Evolutionary conservation across 2,113 vertebrate genomes (phyloP).

Genomic region (Oplegnathus fasciatus): DNA sequence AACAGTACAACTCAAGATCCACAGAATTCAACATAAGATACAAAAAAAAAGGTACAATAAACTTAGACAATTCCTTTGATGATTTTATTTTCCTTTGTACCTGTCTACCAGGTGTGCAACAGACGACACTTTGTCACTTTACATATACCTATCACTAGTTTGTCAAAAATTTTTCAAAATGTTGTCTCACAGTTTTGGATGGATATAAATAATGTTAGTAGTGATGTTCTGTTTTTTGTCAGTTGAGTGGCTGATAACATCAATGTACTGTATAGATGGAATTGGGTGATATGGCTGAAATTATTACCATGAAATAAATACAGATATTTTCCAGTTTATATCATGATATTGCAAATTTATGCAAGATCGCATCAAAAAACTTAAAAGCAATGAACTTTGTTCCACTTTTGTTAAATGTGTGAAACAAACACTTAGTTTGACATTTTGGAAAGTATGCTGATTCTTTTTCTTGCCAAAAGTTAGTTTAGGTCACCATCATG

Average conservation of each 20-base stretch:
- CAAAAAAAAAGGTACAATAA: no score
- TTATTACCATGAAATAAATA: background rate
- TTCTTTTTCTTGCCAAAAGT: no score
- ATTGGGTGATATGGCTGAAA: background rate
- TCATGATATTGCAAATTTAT: background rate
- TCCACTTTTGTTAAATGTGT: background rate
- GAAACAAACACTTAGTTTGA: background rate
- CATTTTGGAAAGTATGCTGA: no score
- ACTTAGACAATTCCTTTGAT: no score
- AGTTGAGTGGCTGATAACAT: background rate
- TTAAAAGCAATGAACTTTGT: background rate
- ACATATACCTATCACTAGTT: background rate
- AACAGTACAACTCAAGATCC: no score
- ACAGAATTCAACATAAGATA: no score
- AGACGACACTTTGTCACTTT: background rate
- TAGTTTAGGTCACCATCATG: background rate
- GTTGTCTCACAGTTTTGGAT: background rate
- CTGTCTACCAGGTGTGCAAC: no score
- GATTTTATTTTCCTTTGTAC: background rate
- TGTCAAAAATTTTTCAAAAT: background rate
- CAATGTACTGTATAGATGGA: background rate
- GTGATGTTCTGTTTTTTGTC: background rate
- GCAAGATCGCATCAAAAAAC: background rate
- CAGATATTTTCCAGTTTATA: background rate
- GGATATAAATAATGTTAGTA: background rate